Base-by-base conservation (phyloP, 1,140 invertebrate genomes). In the Rhopalosiphum maidis region DNA sequence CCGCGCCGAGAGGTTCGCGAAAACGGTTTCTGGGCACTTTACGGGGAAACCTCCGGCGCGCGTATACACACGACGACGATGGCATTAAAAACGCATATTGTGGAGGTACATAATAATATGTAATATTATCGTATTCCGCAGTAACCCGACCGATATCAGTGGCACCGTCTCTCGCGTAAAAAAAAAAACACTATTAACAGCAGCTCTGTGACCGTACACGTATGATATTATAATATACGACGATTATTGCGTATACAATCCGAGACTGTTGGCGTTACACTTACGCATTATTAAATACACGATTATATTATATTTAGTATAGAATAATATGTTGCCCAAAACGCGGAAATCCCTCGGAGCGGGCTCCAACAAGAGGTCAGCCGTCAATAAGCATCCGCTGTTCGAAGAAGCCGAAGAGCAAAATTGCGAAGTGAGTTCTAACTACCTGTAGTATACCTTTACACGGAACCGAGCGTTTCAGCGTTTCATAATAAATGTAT, bases 401-500 rank as follows among this genome's bases (percentile, higher is more conserved):
- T 7, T 91, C 68, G 90, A 91, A 46, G 90, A 60, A 21, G 21
- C 21, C 37, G 90, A 91, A 77, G 90, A 91, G 43, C 90, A 82
- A 91, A 77, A 91, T 30, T 68, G 9, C 25, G 35, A 48, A 41
- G 90, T 91, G 90, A 91, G 90, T 91, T 41, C 35, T 41, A 41
- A 7, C 35, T 83, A 68, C 30, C 30, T 68, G 60, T 83, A 83
- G 35, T 83, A 22, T 77, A 21, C 48, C 48, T 51, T 35, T 82
- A 6, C 30, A 6, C 4, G n/a, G 35, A 7, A 22, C 35, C 35
- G 35, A 1, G 21, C 18, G 18, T 83, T 83, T 41, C 22, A 83
- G 21, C 82, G 21, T 11, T 37, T 83, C 8, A 9, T 37, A 83
- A 35, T 35, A n/a, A 68, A 51, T 21, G 21, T 8, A 21, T 82